Evolutionary conservation across 2,888 invertebrate species (phyloP), one percentile per base, ranked within the genome.

Genomic region (Oligia fasciuncula): DNA sequence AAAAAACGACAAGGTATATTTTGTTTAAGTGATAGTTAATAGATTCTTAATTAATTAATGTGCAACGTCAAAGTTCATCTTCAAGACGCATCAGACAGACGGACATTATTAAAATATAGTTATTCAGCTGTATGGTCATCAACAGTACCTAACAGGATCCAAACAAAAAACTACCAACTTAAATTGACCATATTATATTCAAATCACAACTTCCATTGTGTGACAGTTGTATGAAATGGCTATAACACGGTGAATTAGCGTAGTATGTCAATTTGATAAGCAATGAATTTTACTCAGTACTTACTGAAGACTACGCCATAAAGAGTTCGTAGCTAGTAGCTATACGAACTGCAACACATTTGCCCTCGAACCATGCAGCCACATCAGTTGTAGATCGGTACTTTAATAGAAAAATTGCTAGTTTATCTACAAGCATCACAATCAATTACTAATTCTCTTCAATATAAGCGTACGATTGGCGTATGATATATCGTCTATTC

Each of bases 341-440:
- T 19, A 4, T 4, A 43, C 19, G 17, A 51, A 73, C 9, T 40
- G 40, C 51, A 23, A 13, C 1, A n/a, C 2, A 70, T 70, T 70
- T 80, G 63, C 3, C 63, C 54, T 69, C 80, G 6, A 54, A 19
- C 54, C 51, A 29, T n/a, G 43, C 35, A 79, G 54, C n/a, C 5
- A 9, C 46, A 80, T n/a, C 54, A 57, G 6, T 62, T 62, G 43
- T 40, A 40, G 4, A 40, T 67, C 43, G 5, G 13, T 65, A 23
- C 13, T 65, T 57, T 49, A 81, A 81, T 79, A 67, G 43, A 19
- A 51, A 81, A 67, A 79, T 79, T 79, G 81, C 81, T 43, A 23
- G 65, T 57, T 13, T 29, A 13, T 57, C 65, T 54, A 11, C 54
- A 8, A 17, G 5, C 65, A 80, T 11, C 23, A 35, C 66, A 57